phyloP scores from a whole-genome alignment of 2,888 invertebrate species.

The Griposia aprilina region DNA sequence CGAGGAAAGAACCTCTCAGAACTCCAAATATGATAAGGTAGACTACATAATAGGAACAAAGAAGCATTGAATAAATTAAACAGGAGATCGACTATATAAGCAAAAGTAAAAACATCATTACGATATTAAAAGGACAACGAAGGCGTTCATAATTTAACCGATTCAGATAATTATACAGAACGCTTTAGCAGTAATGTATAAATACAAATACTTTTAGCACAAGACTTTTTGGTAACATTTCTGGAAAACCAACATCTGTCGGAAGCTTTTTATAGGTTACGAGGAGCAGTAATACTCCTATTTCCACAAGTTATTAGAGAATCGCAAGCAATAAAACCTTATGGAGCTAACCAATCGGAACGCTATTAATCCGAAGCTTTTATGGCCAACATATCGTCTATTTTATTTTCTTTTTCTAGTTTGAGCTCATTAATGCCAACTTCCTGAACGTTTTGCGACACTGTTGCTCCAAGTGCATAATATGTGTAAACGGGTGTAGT shows the following conservation, averaged over 20 bases:
- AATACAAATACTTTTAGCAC: slow-evolving; percentile 68
- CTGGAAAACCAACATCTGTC: slow-evolving; percentile 76
- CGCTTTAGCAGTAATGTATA: slow-evolving; percentile 23
- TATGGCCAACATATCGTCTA: slow-evolving; percentile 65
- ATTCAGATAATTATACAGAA: slow-evolving; percentile 49
- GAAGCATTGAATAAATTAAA: slow-evolving; percentile 56
- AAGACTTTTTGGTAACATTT: slow-evolving; percentile 68
- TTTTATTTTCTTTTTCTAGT: slow-evolving; percentile 52
- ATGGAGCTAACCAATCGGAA: slow-evolving; percentile 75
- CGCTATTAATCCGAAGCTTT: slow-evolving; percentile 73
- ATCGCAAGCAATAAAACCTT: slow-evolving; percentile 75
- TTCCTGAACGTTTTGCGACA: slow-evolving; percentile 28
- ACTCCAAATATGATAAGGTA: slow-evolving; percentile 54
- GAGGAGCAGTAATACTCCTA: slow-evolving; percentile 71
- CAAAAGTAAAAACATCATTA: slow-evolving; percentile 55
- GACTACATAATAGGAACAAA: slow-evolving; percentile 48
- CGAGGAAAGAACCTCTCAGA: slow-evolving; percentile 40
- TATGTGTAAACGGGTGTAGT: slow-evolving; percentile 58
- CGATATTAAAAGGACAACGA: slow-evolving; percentile 65
- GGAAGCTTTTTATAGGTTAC: slow-evolving; percentile 80
- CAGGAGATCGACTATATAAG: slow-evolving; percentile 47
- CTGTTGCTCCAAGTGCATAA: slow-evolving; percentile 11
- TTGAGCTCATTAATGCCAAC: slow-evolving; percentile 18
- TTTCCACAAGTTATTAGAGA: slow-evolving; percentile 74
- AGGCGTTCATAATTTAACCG: slow-evolving; percentile 57